Evolutionary conservation across 2,113 vertebrate genomes (phyloP).

Genomic region (Xiphophorus couchianus): DNA sequence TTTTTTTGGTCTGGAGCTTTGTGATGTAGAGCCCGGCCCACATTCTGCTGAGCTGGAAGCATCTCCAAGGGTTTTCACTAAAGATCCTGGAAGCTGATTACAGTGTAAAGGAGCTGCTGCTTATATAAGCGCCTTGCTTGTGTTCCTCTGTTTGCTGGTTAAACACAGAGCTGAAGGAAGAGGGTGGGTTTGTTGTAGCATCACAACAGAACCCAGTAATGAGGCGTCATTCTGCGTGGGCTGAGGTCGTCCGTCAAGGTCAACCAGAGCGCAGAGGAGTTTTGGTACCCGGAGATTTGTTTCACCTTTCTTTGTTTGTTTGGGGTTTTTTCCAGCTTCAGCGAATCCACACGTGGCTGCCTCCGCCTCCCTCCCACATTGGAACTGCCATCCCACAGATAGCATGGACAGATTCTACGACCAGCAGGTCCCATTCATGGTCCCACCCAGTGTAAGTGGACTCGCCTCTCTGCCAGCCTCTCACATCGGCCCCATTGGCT

Average conservation of each 20-base stretch:
- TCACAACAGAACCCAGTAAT: background rate
- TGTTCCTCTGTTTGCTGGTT: conserved; percentile 46
- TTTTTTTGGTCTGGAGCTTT: conserved; percentile 3
- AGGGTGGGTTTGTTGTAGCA: background rate
- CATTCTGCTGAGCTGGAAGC: background rate
- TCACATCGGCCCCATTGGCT: background rate
- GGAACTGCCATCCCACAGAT: conserved; percentile 51
- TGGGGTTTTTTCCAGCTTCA: conserved; percentile 19
- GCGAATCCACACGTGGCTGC: too few relatives aligned
- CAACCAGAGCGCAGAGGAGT: background rate
- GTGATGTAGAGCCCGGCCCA: background rate
- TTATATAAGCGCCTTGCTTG: conserved; percentile 67
- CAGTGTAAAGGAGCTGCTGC: conserved; percentile 24
- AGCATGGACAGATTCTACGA: conserved; percentile 97
- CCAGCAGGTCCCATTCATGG: conserved; percentile 96
- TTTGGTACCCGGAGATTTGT: background rate
- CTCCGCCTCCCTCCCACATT: conserved; percentile 41
- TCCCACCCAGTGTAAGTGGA: conserved; percentile 88
- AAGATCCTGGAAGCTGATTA: conserved; percentile 42
- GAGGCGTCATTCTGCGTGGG: background rate
- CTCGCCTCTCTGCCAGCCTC: background rate
- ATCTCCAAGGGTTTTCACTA: conserved; percentile 21
- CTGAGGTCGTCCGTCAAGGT: background rate
- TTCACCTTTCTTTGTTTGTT: background rate
- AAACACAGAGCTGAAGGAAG: conserved; percentile 27